Percentiles rank a stretch among this genome's conserved stretches.
These are phyloP conservation scores for Chydorus sphaericus DNA, from an alignment of 2,888 invertebrate species.

Conservation along the genomic window DNA sequence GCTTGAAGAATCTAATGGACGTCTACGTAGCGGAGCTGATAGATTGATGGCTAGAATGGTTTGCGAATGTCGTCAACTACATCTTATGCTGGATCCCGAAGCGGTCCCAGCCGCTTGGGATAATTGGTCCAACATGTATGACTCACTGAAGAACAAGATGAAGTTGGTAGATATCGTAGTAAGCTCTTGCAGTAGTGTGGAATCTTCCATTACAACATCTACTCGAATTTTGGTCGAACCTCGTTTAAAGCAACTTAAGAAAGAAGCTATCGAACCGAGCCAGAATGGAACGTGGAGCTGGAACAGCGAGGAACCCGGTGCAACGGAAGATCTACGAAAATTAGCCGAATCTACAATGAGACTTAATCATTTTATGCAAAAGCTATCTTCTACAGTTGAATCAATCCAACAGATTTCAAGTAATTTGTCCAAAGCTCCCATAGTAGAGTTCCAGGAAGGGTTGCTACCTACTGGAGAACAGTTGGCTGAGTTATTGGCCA, in stretches of 20 bases:
- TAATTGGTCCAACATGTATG: neutral
- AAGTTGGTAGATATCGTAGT: slow-evolving; percentile 9
- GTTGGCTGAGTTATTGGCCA: neutral
- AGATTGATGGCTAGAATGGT: neutral
- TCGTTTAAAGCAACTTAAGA: neutral
- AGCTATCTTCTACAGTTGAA: neutral
- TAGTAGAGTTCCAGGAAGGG: slow-evolving; percentile 4
- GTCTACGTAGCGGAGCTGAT: neutral
- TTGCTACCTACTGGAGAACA: slow-evolving; percentile 5
- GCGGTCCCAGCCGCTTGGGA: neutral
- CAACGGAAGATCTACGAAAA: neutral
- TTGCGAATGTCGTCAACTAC: slow-evolving; percentile 2
- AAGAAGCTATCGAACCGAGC: neutral
- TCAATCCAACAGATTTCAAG: neutral
- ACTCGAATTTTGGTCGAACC: neutral
- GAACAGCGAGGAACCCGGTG: neutral
- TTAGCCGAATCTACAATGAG: neutral
- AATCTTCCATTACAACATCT: neutral
- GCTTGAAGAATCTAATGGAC: neutral
- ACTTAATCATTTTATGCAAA: neutral
- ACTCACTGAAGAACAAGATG: slow-evolving; percentile 2
- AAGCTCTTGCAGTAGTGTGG: neutral
- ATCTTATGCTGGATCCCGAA: neutral
- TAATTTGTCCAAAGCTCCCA: neutral
- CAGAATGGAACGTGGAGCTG: neutral